A percentile compares a stretch with the other conserved stretches of the same genome.
Evolutionary conservation across 2,113 vertebrate genomes (phyloP).

Genomic region (Carettochelys insculpta): DNA sequence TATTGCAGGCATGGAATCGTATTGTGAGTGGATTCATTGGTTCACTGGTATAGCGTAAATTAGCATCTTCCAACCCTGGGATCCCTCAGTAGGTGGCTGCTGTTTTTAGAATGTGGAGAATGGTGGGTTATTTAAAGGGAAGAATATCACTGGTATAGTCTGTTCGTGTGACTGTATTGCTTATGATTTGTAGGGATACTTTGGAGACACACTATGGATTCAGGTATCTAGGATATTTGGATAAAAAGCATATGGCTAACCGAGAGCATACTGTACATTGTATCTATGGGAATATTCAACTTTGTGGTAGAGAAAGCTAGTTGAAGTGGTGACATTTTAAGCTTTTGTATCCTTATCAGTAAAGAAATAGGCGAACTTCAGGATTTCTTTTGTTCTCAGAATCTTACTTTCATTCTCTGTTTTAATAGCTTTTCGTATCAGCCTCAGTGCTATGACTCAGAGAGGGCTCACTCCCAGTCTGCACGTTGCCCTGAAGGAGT

Average conservation of each 20-base stretch:
- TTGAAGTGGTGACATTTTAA: background rate
- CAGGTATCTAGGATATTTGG: background rate
- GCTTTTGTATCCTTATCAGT: background rate
- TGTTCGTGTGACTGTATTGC: background rate
- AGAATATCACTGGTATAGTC: background rate
- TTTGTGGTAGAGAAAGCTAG: conserved; percentile 2
- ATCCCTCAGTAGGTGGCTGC: background rate
- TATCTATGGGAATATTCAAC: background rate
- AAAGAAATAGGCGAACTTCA: background rate
- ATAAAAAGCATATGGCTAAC: background rate
- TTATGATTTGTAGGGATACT: background rate
- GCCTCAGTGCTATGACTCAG: conserved; percentile 5
- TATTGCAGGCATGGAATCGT: background rate
- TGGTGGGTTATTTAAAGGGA: background rate
- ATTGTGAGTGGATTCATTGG: background rate
- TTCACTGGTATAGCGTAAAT: background rate
- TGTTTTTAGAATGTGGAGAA: no score
- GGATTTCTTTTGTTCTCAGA: background rate
- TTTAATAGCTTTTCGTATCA: background rate
- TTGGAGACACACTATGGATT: background rate
- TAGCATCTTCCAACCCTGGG: background rate
- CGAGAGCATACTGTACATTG: background rate
- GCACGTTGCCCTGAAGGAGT: background rate
- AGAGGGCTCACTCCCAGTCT: conserved; percentile 24
- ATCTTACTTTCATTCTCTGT: conserved; percentile 8